Percentiles rank a stretch among this genome's conserved stretches.
Evolutionary conservation across 2,888 invertebrate species (phyloP).

Genomic region (Torymus tubicola): DNA sequence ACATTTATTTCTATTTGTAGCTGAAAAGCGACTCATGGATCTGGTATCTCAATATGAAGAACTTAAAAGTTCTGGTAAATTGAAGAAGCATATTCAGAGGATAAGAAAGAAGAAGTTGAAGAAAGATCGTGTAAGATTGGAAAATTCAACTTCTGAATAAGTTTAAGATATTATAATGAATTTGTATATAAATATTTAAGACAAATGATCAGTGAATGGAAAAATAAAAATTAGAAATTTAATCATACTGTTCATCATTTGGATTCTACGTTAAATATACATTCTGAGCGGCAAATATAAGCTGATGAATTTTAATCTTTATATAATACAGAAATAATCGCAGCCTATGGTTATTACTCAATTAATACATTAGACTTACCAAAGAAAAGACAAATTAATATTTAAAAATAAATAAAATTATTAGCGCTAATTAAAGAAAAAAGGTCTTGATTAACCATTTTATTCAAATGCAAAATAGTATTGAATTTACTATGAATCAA

Average conservation of each 20-base stretch:
- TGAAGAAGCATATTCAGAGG: constrained; percentile 89
- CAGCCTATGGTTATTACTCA: no score
- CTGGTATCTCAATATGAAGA: constrained; percentile 89
- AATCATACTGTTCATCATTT: no score
- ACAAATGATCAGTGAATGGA: not conserved
- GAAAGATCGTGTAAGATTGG: constrained; percentile 67
- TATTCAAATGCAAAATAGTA: no score
- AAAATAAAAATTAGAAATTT: no score
- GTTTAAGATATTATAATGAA: not conserved
- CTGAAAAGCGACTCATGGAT: constrained; percentile 85
- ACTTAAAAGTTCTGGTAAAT: constrained; percentile 85
- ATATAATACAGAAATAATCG: no score
- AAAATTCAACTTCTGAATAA: constrained; percentile 50
- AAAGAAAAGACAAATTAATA: constrained; percentile 8
- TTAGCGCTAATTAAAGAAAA: no score
- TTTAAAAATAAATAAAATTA: not conserved
- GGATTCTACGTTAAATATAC: no score
- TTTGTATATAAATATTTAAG: constrained; percentile 25
- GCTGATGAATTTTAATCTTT: no score
- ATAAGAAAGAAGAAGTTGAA: constrained; percentile 85
- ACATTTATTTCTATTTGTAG: constrained; percentile 78
- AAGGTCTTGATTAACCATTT: no score
- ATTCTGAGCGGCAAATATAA: no score
- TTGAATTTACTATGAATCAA: no score
- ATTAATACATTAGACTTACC: no score